phyloP scores from a whole-genome alignment of 92 coral and sea anemone species.

The Epizoanthus illoricatus region DNA sequence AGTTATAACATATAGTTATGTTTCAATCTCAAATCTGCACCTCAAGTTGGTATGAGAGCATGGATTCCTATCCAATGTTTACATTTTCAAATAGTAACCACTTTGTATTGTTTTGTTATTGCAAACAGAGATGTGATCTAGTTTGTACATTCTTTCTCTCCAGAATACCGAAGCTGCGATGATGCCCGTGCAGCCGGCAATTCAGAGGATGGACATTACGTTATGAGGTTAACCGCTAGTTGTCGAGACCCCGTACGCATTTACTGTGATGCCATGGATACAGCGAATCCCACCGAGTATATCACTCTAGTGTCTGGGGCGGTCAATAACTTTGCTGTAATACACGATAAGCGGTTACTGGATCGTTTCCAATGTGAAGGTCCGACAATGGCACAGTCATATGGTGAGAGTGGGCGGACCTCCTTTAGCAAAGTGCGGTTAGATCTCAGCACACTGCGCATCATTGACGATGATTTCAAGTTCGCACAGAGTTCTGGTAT shows the following conservation, averaged over 20 bases:
- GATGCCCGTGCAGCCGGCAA: constrained; percentile 80
- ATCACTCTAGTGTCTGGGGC: constrained; percentile 79
- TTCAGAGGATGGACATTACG: constrained; percentile 83
- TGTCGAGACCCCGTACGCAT: constrained; percentile 84
- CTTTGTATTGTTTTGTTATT: background rate
- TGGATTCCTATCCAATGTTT: no score
- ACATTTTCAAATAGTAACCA: no score
- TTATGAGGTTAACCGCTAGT: constrained; percentile 67
- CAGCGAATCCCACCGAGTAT: constrained; percentile 69
- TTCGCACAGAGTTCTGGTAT: constrained; percentile 63
- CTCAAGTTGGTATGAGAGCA: no score
- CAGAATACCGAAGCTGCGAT: constrained; percentile 79
- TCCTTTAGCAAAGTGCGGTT: constrained; percentile 73
- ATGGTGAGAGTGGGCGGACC: constrained; percentile 80
- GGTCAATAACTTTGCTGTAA: constrained; percentile 79
- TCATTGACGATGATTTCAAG: constrained; percentile 68
- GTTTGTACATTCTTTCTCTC: constrained; percentile 1
- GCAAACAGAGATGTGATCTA: background rate
- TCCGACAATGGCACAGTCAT: constrained; percentile 55
- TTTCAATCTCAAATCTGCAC: no score
- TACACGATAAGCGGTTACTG: constrained; percentile 72
- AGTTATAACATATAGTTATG: no score
- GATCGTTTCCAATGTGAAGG: constrained; percentile 92
- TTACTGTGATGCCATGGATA: constrained; percentile 78
- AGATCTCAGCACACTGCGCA: constrained; percentile 65